Evolutionary conservation across 1,140 invertebrate species (phyloP), one percentile per base, ranked within the genome.

Genomic region (Cardiocondyla obscurior): DNA sequence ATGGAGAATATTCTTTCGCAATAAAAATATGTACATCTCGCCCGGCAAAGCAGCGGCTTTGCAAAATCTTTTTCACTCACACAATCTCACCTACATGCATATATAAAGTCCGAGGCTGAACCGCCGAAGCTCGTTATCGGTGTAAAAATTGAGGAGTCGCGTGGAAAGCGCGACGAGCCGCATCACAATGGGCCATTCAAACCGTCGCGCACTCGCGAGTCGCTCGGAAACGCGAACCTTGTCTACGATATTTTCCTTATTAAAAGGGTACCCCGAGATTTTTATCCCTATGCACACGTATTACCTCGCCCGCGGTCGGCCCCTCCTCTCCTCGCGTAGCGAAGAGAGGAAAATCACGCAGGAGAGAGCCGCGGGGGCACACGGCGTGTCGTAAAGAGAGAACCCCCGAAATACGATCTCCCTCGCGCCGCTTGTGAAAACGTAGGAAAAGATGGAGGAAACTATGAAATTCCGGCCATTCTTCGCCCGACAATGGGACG

Each of bases 381-480:
- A 67, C 33, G 8, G 6, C 39, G 16, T 46, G 62, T 28, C 74
- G 62, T 79, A 79, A 79, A 79, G 51, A 62, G 44, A 58, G 46
- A 55, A n/a, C 16, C 25, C 79, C 25, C 79, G 90, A 92, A 92
- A 92, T 86, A 88, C 84, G 89, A 93, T 92, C 86, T 84, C 72
- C 77, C 60, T 53, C 58, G 25, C 64, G 70, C 49, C 28, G 55
- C 39, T 79, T 76, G 65, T 87, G 84, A 86, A 87, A 86, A 81
- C 36, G 67, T 28, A 73, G 79, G 72, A 88, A 90, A 92, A 88
- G 79, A 90, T 90, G 90, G 90, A 87, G 87, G 83, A 89, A 92
- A 89, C 89, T 89, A 85, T 82, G 87, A 90, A 90, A 92, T 91
- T 90, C 87, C 91, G 84, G 87, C 90, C 89, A 90, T 92, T 91